Evolutionary conservation across 2,113 vertebrate species (phyloP).

Genomic region (Triplophysa dalaica): DNA sequence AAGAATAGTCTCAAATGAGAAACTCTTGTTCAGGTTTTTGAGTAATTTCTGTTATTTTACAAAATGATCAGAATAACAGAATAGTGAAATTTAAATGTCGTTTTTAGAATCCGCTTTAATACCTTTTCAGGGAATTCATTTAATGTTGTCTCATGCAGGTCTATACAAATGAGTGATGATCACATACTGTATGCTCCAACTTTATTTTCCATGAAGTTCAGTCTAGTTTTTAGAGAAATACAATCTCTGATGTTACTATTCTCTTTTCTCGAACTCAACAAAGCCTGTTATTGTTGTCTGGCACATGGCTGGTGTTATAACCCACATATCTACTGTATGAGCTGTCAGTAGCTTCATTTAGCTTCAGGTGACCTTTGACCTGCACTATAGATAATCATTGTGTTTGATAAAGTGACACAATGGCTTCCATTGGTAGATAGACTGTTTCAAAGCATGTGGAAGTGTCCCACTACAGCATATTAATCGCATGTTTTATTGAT

Average conservation of each 20-base stretch:
- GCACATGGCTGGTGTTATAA: neutral
- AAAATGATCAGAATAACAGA: neutral
- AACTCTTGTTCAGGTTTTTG: neutral
- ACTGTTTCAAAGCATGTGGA: conserved; percentile 17
- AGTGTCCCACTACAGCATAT: conserved; percentile 21
- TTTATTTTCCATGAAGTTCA: no score
- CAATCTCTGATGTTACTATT: no score
- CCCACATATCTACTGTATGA: neutral
- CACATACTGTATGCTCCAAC: no score
- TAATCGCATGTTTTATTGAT: conserved; percentile 44
- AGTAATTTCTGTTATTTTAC: neutral
- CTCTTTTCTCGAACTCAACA: no score
- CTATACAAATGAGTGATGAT: no score
- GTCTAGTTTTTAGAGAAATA: no score
- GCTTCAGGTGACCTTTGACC: conserved; percentile 7
- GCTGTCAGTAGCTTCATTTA: neutral
- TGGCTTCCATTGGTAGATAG: neutral
- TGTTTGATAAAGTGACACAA: neutral
- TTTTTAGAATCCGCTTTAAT: neutral
- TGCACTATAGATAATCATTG: conserved; percentile 1
- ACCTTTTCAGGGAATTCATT: neutral
- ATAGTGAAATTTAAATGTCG: neutral
- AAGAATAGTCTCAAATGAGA: neutral
- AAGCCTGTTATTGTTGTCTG: neutral
- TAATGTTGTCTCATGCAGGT: neutral